phyloP scores from a whole-genome alignment of 2,888 invertebrate species.

The Athripsodes cinereus region DNA sequence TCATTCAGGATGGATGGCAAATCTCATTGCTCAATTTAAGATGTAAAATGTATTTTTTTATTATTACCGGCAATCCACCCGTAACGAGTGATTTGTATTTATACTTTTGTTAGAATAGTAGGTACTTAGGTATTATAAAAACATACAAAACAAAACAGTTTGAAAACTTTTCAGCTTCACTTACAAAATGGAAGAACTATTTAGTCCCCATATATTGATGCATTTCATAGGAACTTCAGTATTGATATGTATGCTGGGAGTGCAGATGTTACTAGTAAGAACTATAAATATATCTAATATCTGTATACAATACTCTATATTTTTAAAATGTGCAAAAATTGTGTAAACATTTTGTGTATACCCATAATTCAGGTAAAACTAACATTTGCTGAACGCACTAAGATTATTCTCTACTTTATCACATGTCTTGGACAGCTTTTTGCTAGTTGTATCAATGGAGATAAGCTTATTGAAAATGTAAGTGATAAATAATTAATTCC shows the following conservation, averaged over 20 bases:
- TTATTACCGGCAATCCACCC: no score
- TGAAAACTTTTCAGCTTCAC: background rate
- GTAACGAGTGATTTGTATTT: no score
- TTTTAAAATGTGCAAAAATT: background rate
- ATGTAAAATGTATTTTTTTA: no score
- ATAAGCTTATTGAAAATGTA: slow-evolving; percentile 4
- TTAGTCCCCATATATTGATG: slow-evolving; percentile 4
- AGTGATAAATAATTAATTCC: background rate
- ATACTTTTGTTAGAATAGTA: no score
- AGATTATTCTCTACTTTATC: background rate
- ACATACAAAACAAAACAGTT: background rate
- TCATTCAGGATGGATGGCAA: no score
- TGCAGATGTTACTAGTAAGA: slow-evolving; percentile 3
- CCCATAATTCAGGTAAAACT: background rate
- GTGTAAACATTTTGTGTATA: background rate
- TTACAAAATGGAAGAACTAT: slow-evolving; percentile 1
- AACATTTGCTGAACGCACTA: slow-evolving; percentile 3
- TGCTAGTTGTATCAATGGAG: background rate
- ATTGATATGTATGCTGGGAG: background rate
- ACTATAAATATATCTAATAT: background rate
- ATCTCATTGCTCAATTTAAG: no score
- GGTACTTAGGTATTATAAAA: no score
- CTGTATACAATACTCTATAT: background rate
- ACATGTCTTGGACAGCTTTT: slow-evolving; percentile 2
- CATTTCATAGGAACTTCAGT: background rate